Evolutionary conservation across 2,888 invertebrate genomes (phyloP).

Genomic region (Choristoneura rosaceana): DNA sequence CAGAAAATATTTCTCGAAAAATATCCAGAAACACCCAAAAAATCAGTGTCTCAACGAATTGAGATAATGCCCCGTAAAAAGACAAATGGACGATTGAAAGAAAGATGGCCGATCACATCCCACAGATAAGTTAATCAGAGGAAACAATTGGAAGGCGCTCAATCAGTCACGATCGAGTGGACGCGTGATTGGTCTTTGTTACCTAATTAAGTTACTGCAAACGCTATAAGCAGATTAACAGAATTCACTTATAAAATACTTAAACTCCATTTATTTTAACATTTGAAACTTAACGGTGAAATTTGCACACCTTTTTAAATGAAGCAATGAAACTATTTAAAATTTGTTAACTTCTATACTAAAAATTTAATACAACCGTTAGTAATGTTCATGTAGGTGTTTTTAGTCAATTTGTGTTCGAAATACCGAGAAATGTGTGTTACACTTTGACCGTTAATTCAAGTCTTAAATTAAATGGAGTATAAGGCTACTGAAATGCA

Average conservation of each 20-base stretch:
- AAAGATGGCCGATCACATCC: slow-evolving; percentile 4
- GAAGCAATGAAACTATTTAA: too few relatives aligned
- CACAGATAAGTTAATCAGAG: slow-evolving; percentile 13
- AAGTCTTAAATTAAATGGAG: too few relatives aligned
- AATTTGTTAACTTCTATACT: too few relatives aligned
- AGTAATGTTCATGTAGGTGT: too few relatives aligned
- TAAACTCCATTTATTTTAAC: too few relatives aligned
- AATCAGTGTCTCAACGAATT: background rate
- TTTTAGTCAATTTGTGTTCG: too few relatives aligned
- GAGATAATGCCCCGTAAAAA: background rate
- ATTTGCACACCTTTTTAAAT: too few relatives aligned
- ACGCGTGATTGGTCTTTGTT: background rate
- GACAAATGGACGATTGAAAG: slow-evolving; percentile 1
- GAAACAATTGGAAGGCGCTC: slow-evolving; percentile 5
- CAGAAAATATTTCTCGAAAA: background rate
- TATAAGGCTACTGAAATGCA: too few relatives aligned
- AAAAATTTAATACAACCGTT: too few relatives aligned
- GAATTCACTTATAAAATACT: background rate
- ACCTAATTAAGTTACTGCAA: slow-evolving; percentile 4
- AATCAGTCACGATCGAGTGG: slow-evolving; percentile 4
- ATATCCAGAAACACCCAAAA: background rate
- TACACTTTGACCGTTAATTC: too few relatives aligned
- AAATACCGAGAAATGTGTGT: too few relatives aligned
- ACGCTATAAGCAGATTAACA: background rate
- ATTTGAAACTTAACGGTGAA: too few relatives aligned